A percentile compares a stretch with the other conserved stretches of the same genome.
These are phyloP conservation scores for Rousettus madagascariensis DNA, from an alignment of 2,797 vertebrate genomes.

Conservation along the genomic window DNA sequence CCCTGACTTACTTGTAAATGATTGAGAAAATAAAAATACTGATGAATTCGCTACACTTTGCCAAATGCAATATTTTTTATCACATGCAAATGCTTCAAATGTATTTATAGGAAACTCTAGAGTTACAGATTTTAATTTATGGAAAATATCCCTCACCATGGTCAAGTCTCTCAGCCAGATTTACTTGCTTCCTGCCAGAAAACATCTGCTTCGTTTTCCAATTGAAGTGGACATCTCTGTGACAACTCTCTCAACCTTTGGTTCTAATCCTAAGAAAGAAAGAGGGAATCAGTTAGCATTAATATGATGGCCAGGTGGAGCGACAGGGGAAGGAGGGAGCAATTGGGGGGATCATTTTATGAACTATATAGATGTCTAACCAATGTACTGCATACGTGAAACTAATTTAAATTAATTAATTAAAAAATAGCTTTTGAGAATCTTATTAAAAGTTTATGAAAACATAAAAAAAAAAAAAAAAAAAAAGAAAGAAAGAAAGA, in stretches of 20 bases:
- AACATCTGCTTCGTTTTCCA: neutral
- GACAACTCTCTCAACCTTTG: neutral
- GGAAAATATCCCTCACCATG: neutral
- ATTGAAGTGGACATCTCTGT: neutral
- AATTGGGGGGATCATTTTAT: too few relatives aligned
- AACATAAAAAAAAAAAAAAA: too few relatives aligned
- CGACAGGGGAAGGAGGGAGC: too few relatives aligned
- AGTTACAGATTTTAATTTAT: constrained; percentile 35
- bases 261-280: neutral
- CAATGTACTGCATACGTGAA: too few relatives aligned
- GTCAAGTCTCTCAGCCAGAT: neutral
- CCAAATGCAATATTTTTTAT: neutral
- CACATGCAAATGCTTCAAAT: neutral
- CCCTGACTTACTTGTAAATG: neutral
- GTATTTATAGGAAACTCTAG: neutral
- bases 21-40: constrained; percentile 38
- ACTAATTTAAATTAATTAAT: too few relatives aligned
- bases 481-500: neutral
- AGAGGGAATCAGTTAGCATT: neutral
- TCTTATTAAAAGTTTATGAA: too few relatives aligned
- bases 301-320: too few relatives aligned
- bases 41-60: neutral
- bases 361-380: too few relatives aligned
- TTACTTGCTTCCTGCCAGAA: neutral
- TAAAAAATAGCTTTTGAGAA: too few relatives aligned